Evolutionary conservation across 2,797 vertebrate species (phyloP).

Genomic region (Aphelocoma californica): DNA sequence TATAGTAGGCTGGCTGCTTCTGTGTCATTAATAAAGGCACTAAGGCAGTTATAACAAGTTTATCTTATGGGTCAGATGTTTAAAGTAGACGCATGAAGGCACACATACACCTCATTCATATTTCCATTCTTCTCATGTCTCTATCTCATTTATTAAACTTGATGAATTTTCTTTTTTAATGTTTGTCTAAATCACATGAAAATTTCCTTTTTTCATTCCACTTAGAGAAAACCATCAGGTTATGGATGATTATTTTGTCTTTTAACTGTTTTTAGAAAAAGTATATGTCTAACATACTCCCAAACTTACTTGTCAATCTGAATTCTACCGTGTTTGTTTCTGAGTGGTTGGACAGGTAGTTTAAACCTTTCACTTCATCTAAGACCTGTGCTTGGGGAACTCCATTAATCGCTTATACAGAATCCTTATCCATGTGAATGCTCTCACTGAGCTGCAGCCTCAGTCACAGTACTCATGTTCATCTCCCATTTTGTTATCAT

Average conservation of each 20-base stretch:
- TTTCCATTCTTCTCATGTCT: neutral
- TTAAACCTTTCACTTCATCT: neutral
- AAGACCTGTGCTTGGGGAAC: neutral
- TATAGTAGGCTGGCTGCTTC: neutral
- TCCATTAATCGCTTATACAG: neutral
- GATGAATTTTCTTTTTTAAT: neutral
- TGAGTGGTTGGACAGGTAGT: neutral
- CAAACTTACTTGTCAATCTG: neutral
- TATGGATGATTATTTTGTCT: neutral
- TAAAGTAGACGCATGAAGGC: neutral
- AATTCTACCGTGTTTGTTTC: neutral
- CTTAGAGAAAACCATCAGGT: neutral
- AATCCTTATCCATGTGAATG: neutral
- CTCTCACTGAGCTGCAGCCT: neutral
- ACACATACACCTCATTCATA: rapidly evolving
- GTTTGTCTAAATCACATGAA: neutral
- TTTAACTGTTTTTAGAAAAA: neutral
- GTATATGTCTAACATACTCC: neutral
- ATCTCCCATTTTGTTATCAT: neutral
- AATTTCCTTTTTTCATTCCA: neutral
- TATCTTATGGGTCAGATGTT: neutral
- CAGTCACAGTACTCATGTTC: neutral
- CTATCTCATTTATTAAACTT: neutral
- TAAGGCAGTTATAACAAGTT: neutral
- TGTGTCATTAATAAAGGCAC: neutral